phyloP scores from a whole-genome alignment of 1,140 invertebrate genomes.

The Hormaphis cornu region DNA sequence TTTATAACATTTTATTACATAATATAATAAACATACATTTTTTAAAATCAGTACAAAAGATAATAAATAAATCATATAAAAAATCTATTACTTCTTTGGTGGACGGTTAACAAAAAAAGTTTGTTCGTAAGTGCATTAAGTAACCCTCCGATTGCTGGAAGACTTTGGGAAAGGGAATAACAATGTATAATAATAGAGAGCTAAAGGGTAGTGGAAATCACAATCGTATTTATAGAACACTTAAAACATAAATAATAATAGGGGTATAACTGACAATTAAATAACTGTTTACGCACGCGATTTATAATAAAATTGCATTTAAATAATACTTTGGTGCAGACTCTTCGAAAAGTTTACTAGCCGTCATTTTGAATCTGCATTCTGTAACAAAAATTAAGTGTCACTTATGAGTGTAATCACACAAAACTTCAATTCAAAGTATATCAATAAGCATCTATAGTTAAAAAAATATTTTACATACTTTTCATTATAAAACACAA shows the following conservation, averaged over 20 bases:
- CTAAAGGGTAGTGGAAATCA: not conserved
- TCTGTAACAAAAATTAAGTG: slow-evolving; percentile 2
- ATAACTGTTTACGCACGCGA: slow-evolving; percentile 5
- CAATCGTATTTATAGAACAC: not conserved
- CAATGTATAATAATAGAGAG: slow-evolving; percentile 1
- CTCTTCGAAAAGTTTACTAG: not conserved
- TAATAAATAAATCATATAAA: slow-evolving; percentile 4
- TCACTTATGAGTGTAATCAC: not conserved
- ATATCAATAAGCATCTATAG: too few species aligned
- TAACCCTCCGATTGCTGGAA: not conserved
- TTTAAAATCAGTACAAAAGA: slow-evolving; percentile 16
- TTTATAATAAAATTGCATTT: slow-evolving; percentile 18
- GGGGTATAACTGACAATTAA: slow-evolving; percentile 9
- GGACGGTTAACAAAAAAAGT: slow-evolving; percentile 19
- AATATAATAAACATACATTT: slow-evolving; percentile 11
- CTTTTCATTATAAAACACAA: too few species aligned
- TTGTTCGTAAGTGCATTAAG: not conserved
- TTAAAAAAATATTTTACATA: too few species aligned
- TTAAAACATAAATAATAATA: slow-evolving; percentile 12
- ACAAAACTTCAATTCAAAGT: too few species aligned
- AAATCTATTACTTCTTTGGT: not conserved
- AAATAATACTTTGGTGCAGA: slow-evolving; percentile 22
- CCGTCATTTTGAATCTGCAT: not conserved
- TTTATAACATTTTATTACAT: slow-evolving; percentile 27
- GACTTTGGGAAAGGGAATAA: not conserved